A percentile compares a stretch with the other conserved stretches of the same genome.
Conservation (phyloP, 2,797 vertebrate species). For the Cyprinodon diabolis region DNA sequence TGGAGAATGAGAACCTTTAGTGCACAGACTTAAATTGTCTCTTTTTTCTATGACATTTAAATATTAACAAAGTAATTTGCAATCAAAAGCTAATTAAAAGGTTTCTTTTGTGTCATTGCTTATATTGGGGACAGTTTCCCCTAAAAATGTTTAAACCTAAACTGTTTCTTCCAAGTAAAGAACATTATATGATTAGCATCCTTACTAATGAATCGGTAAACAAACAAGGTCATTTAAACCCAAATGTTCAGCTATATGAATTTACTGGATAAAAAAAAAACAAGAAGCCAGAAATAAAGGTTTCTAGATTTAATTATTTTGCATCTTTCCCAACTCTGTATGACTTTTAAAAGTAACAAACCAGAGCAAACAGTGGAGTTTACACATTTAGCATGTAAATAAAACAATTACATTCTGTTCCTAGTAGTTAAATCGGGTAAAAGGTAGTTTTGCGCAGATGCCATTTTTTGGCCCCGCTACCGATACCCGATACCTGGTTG, state of each 20-base stretch:
- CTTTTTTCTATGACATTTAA: conserved; percentile 71
- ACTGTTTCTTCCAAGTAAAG: conserved; percentile 7
- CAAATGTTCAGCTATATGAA: not conserved
- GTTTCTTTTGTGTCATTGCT: conserved; percentile 19
- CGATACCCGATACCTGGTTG: too few relatives aligned
- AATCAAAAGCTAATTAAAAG: conserved; percentile 36
- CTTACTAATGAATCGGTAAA: not conserved
- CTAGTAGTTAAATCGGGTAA: too few relatives aligned
- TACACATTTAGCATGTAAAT: too few relatives aligned
- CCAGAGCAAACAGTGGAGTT: too few relatives aligned
- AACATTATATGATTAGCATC: conserved; percentile 8
- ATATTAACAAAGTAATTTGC: conserved; percentile 61
- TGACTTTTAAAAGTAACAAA: not conserved
- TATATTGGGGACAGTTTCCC: conserved; percentile 2
- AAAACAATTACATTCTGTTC: not conserved
- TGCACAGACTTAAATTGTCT: conserved; percentile 71
- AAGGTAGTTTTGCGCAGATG: too few relatives aligned
- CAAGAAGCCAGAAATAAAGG: not conserved
- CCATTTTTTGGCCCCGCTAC: too few relatives aligned
- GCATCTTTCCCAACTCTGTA: not conserved
- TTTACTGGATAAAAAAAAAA: not conserved
- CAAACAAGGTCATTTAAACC: not conserved
- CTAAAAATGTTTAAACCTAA: not conserved
- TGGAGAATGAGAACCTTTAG: conserved; percentile 31
- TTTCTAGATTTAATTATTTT: not conserved